A percentile compares a stretch with the other conserved stretches of the same genome.
These are phyloP conservation scores for Erynnis tages DNA, from an alignment of 2,888 invertebrate genomes.

Conservation along the genomic window DNA sequence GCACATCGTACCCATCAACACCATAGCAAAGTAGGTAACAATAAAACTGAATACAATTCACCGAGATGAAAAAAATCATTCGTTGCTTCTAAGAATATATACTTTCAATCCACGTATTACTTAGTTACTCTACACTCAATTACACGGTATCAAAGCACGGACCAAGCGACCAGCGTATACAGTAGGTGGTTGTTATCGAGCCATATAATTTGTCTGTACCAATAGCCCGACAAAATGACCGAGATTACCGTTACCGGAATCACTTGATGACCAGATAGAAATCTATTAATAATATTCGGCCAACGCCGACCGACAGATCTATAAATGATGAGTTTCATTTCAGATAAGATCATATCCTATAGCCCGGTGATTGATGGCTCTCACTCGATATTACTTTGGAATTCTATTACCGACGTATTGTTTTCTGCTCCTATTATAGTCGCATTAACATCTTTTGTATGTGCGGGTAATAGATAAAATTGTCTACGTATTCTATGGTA, in stretches of 20 bases:
- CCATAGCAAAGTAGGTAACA: no score
- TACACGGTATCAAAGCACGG: not conserved
- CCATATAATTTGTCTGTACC: conserved; percentile 70
- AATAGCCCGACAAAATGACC: conserved; percentile 67
- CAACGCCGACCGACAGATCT: conserved; percentile 74
- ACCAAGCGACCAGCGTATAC: no score
- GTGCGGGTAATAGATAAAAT: conserved; percentile 6
- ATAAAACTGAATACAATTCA: no score
- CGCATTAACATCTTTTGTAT: conserved; percentile 62
- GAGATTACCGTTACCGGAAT: conserved; percentile 72
- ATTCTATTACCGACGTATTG: conserved; percentile 76
- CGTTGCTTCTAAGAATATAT: not conserved
- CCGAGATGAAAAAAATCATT: not conserved
- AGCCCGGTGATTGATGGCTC: conserved; percentile 74
- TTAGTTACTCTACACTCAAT: not conserved
- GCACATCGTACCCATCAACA: no score
- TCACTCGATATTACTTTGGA: conserved; percentile 64
- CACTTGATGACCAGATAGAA: conserved; percentile 76
- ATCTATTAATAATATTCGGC: conserved; percentile 80
- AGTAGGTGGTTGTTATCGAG: conserved; percentile 33
- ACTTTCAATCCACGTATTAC: not conserved
- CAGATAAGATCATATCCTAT: conserved; percentile 77
- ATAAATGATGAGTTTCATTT: conserved; percentile 81
- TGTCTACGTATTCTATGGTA: not conserved
- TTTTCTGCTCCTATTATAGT: conserved; percentile 69